Conservation (phyloP, 2,113 vertebrate genomes). For the Dasypus novemcinctus region DNA sequence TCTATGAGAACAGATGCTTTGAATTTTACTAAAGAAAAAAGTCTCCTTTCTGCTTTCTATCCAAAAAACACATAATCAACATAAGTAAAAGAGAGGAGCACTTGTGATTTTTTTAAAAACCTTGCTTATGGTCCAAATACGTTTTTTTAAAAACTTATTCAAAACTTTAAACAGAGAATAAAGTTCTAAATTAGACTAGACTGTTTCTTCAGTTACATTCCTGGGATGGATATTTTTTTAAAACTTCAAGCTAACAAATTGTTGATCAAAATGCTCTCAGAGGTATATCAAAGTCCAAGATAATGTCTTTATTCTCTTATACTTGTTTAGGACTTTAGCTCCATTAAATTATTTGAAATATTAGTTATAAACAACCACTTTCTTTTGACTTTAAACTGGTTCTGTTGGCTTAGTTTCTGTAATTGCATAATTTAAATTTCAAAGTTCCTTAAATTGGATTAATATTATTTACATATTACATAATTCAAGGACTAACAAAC, state of each 20-base stretch:
- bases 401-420: conserved; percentile 22
- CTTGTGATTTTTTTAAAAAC: not conserved
- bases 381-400: conserved; percentile 28
- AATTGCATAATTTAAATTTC: conserved; percentile 30
- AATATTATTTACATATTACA: conserved; percentile 19
- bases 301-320: not conserved
- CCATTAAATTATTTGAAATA: conserved; percentile 21
- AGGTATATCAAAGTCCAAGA: conserved; percentile 39
- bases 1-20: conserved; percentile 31
- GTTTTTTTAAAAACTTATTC: not conserved
- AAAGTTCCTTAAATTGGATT: conserved; percentile 38
- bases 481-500: conserved; percentile 32
- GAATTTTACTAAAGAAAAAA: conserved; percentile 20
- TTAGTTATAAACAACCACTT: conserved; percentile 29
- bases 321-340: conserved; percentile 5
- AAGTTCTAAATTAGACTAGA: conserved; percentile 43
- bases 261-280: not conserved
- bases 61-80: not conserved
- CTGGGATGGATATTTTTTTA: conserved; percentile 32
- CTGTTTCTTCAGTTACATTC: conserved; percentile 51
- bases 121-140: not conserved
- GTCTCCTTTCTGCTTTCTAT: not conserved
- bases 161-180: conserved; percentile 55
- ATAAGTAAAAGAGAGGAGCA: not conserved
- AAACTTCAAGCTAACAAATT: conserved; percentile 47